Evolutionary conservation across 35 echinoderm and acorn worm species (phyloP), one percentile per base, ranked within the genome.

Genomic region (Anneissia japonica): DNA sequence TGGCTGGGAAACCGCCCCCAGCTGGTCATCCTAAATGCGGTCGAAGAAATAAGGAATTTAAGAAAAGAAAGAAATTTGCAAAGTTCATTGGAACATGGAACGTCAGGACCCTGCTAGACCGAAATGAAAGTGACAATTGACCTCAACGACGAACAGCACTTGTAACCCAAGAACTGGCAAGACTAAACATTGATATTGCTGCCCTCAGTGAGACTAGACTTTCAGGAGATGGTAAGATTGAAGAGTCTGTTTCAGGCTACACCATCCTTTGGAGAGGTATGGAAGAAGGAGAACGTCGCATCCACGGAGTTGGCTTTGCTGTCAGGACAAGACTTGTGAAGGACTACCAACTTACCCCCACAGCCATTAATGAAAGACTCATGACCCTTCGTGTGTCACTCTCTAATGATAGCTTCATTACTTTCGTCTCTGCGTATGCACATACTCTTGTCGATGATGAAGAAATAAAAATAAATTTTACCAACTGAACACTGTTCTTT

Each of bases 111-210:
- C 37, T 77, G 19, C 32, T 76, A 34, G 84, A 77, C 40, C 40
- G 40, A 39, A 40, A 13, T 40, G 81, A 56, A 29, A 19, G 30
- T 6, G 34, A 0, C 35, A 34, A 36, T 11, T 26, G 79, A 35
- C 79, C 36, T 36, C 12, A 12, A 4, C 72, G 31, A 12, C 7
- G 55, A 31, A 72, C 14, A 31, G 21, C 46, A 31, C 51, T 34
- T 35, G 23, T 76, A 23, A 31, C 35, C 9, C 21, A 33, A 7
- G 73, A 77, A 32, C 56, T 86, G 23, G 30, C 72, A 23, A 76
- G 72, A 34, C 36, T 35, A 33, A 86, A 41, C 10, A 84, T 84
- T 12, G 84, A 86, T 38, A 35, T 86, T 12, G 84, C 74, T 77
- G 84, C 84, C 21, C 73, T 86, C 1, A 76, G 36, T 28, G 64